These are phyloP conservation scores for Philhelius pedissequus DNA, from an alignment of 2,888 invertebrate species.

Conservation along the genomic window DNA sequence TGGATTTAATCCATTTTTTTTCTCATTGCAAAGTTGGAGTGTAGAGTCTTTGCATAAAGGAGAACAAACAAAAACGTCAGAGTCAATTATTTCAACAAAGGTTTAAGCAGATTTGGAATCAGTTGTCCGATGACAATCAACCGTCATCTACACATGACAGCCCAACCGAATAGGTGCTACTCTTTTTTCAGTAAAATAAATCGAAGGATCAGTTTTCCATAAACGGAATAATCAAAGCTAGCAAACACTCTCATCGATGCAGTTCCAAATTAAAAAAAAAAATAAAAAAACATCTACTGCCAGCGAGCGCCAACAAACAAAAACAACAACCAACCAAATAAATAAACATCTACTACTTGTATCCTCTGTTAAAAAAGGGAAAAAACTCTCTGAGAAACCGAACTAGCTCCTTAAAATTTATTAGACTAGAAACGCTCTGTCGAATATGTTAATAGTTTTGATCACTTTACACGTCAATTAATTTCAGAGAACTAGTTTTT, in stretches of 20 bases:
- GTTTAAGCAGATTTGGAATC: background rate
- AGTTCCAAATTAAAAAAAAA: conserved; percentile 36
- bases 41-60: background rate
- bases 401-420: conserved; percentile 38
- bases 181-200: too few species aligned
- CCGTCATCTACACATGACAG: too few species aligned
- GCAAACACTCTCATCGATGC: conserved; percentile 2
- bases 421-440: conserved; percentile 35
- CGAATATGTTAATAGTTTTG: conserved; percentile 61
- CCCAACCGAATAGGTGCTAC: too few species aligned
- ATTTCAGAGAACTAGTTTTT: conserved; percentile 33
- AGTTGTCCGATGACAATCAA: too few species aligned
- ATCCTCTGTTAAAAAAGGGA: background rate
- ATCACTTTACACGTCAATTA: conserved; percentile 63
- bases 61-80: background rate
- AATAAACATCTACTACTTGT: conserved; percentile 34
- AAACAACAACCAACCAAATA: conserved; percentile 39
- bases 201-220: background rate
- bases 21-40: background rate
- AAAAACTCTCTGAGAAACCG: background rate
- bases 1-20: conserved; percentile 29
- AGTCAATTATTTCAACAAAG: background rate
- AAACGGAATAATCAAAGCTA: conserved; percentile 43
- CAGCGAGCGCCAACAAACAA: conserved; percentile 55
- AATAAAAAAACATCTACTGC: conserved; percentile 39